These are phyloP conservation scores for Diplodus puntazzo DNA, from an alignment of 2,797 vertebrate species.

Conservation along the genomic window DNA sequence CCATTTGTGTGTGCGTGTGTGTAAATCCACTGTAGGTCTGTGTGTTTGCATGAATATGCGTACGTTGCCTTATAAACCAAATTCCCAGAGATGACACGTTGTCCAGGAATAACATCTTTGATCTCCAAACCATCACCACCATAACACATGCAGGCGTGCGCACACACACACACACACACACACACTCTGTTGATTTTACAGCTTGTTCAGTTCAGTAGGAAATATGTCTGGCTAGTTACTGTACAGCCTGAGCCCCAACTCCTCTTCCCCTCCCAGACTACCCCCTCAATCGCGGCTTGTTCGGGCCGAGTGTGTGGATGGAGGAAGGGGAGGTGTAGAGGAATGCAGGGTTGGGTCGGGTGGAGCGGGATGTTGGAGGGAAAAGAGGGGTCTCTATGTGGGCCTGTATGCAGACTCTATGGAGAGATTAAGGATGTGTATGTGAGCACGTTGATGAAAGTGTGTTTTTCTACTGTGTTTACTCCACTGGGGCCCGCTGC, in stretches of 20 bases:
- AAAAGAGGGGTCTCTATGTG: conserved; percentile 78
- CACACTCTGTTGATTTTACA: conserved; percentile 51
- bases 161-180: conserved; percentile 32
- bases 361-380: conserved; percentile 60
- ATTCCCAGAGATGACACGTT: conserved; percentile 56
- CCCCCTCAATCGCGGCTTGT: conserved; percentile 81
- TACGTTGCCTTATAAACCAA: conserved; percentile 44
- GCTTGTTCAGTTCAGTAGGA: conserved; percentile 63
- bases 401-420: conserved; percentile 59
- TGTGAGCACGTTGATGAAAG: conserved; percentile 72
- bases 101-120: conserved; percentile 78
- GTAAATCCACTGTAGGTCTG: conserved; percentile 25
- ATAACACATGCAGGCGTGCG: conserved; percentile 37
- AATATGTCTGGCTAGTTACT: conserved; percentile 71
- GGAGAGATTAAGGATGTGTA: conserved; percentile 69
- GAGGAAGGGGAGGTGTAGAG: conserved; percentile 58
- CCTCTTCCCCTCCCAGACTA: conserved; percentile 50
- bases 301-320: conserved; percentile 54
- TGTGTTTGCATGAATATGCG: conserved; percentile 30
- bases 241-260: conserved; percentile 56
- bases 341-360: conserved; percentile 75
- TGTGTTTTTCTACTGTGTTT: conserved; percentile 74
- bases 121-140: conserved; percentile 51
- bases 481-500: conserved; percentile 55
- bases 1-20: conserved; percentile 12